These are phyloP conservation scores for Odontocerum albicorne DNA, from an alignment of 2,888 invertebrate genomes.

Conservation along the genomic window DNA sequence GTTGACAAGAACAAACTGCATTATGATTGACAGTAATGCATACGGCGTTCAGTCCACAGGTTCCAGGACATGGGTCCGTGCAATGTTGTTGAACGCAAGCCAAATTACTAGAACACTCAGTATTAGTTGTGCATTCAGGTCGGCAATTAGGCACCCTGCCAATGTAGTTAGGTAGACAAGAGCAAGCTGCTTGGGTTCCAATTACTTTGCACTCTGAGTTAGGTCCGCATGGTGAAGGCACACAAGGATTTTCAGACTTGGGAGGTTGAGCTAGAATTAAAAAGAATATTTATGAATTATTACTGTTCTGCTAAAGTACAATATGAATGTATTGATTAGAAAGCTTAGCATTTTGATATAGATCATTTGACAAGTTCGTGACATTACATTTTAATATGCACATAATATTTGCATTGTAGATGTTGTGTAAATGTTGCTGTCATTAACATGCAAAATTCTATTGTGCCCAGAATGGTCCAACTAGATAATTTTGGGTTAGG, in stretches of 20 bases:
- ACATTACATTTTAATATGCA: too few relatives aligned
- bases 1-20: slow-evolving; percentile 78
- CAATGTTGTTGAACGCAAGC: slow-evolving; percentile 83
- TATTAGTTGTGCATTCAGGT: slow-evolving; percentile 78
- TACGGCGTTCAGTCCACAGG: slow-evolving; percentile 77
- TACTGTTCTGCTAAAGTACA: neutral
- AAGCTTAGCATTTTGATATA: too few relatives aligned
- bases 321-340: too few relatives aligned
- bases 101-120: slow-evolving; percentile 79
- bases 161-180: slow-evolving; percentile 76
- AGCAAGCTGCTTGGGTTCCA: slow-evolving; percentile 82
- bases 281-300: neutral
- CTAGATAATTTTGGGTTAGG: too few relatives aligned
- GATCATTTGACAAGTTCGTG: too few relatives aligned
- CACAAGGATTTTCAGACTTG: slow-evolving; percentile 66
- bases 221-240: slow-evolving; percentile 81
- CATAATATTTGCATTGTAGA: too few relatives aligned
- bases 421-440: too few relatives aligned
- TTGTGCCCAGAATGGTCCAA: too few relatives aligned
- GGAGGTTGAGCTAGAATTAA: slow-evolving; percentile 48
- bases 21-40: slow-evolving; percentile 85
- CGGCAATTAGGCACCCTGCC: slow-evolving; percentile 86
- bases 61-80: slow-evolving; percentile 78
- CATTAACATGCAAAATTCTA: too few relatives aligned
- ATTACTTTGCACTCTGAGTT: slow-evolving; percentile 80